Evolutionary conservation across 2,113 vertebrate species (phyloP).

Genomic region (Pipa parva): DNA sequence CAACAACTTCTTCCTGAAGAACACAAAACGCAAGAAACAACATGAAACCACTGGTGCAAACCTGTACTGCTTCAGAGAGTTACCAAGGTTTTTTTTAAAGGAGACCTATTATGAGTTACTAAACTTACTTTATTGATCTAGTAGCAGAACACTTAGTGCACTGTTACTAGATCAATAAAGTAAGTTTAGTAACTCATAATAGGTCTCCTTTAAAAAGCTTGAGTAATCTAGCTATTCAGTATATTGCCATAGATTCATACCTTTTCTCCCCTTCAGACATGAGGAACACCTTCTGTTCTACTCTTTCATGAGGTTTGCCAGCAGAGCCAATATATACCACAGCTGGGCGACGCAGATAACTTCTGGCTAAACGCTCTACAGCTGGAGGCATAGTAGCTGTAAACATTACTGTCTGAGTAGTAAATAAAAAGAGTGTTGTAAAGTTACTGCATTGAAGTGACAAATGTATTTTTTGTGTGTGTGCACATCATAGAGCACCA

Average conservation of each 20-base stretch:
- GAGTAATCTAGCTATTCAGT: no score
- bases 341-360: slow-evolving; percentile 89
- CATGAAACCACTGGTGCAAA: not conserved
- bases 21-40: not conserved
- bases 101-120: no score
- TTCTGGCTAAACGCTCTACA: slow-evolving; percentile 89
- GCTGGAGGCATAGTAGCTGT: slow-evolving; percentile 95
- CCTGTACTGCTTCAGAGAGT: no score
- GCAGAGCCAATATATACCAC: slow-evolving; percentile 97
- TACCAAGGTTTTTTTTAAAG: no score
- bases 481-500: no score
- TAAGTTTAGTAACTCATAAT: no score
- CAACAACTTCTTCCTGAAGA: slow-evolving; percentile 88
- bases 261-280: slow-evolving; percentile 95
- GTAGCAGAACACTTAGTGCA: no score
- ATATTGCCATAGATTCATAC: slow-evolving; percentile 62
- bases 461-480: no score
- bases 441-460: not conserved
- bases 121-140: no score
- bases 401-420: slow-evolving; percentile 91
- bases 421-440: not conserved
- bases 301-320: slow-evolving; percentile 93
- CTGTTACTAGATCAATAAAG: no score
- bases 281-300: slow-evolving; percentile 96
- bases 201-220: no score